Percentiles rank a stretch among this genome's conserved stretches.
Conservation (phyloP, 2,888 invertebrate species). For the Agapostemon virescens region DNA sequence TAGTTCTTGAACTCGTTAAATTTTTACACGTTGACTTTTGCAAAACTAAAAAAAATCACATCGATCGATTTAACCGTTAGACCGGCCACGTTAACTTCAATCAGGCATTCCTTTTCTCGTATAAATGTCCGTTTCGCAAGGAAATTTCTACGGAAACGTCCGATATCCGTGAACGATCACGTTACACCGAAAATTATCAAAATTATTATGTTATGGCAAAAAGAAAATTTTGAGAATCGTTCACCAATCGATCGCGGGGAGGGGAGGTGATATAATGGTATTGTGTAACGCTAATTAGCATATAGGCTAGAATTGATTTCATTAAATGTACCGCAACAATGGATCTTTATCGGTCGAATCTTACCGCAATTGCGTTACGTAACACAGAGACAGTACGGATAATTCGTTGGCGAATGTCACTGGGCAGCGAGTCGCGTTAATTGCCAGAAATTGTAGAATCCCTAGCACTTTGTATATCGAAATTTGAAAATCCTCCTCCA, state of each 20-base stretch:
- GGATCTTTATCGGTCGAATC: constrained; percentile 17
- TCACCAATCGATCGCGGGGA: background rate
- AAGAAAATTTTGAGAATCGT: background rate
- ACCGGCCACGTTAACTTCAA: background rate
- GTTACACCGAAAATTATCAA: too few species aligned
- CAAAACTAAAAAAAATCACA: background rate
- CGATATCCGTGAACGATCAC: background rate
- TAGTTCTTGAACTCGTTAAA: background rate
- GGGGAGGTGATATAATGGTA: background rate
- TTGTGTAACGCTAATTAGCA: background rate
- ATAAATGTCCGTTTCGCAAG: background rate
- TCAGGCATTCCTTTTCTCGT: background rate
- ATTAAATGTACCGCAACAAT: background rate
- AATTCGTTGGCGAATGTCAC: constrained; percentile 8
- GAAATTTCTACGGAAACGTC: background rate
- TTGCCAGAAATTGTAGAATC: background rate
- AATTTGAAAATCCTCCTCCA: background rate
- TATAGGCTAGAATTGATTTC: constrained; percentile 7
- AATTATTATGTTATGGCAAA: too few species aligned
- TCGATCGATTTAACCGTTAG: background rate
- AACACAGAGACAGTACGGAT: constrained; percentile 21
- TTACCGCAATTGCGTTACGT: constrained; percentile 45
- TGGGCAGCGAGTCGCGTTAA: background rate
- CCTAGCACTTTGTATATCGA: background rate
- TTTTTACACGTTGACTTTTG: background rate